Evolutionary conservation across 92 coral and sea anemone species (phyloP), one percentile per base, ranked within the genome.

Genomic region (Montipora capitata): DNA sequence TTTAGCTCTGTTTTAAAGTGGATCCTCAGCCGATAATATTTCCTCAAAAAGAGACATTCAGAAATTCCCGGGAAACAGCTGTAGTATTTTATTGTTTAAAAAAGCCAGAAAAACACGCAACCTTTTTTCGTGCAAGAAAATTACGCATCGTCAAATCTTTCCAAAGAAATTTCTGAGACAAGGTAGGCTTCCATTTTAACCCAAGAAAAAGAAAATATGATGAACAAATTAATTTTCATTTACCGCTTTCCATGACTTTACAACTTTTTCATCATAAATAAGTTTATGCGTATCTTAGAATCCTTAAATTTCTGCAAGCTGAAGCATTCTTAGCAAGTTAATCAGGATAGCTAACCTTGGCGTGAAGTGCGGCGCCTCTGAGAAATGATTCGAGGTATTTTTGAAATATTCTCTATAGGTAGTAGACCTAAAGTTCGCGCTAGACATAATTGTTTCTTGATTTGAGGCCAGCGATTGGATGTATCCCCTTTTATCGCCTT

Each of bases 371-470:
- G 79, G 71, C 78, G 61, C 63, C 11, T 85, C 75, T 49, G 20
- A 79, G 59, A 68, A 69, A 68, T 43, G 61, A 79, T 78, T 38
- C 69, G 71, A 57, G 90, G 90, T 79, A 76, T 64, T 84, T 68
- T 72, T 70, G 77, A 78, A 65, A 77, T 86, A 39, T 64, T 74
- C 83, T 39, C 83, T 67, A 79, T 76, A 67, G 84, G 78, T 69
- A 69, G 71, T 78, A 68, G 79, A 67, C 40, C 82, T 65, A 75
- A 72, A 43, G 87, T 78, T 78, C 82, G 79, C 56, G 61, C 94
- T 90, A 91, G 94, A 93, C 91, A 93, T 82, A 92, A 89, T 86
- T 88, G 96, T 93, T 90, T 93, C 88, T 69, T 15, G 63, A 57
- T 66, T 72, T 41, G 80, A 42, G 63, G 9, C 72, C 68, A 39